phyloP scores from a whole-genome alignment of 1,140 invertebrate species.

The Eueides isabella region DNA sequence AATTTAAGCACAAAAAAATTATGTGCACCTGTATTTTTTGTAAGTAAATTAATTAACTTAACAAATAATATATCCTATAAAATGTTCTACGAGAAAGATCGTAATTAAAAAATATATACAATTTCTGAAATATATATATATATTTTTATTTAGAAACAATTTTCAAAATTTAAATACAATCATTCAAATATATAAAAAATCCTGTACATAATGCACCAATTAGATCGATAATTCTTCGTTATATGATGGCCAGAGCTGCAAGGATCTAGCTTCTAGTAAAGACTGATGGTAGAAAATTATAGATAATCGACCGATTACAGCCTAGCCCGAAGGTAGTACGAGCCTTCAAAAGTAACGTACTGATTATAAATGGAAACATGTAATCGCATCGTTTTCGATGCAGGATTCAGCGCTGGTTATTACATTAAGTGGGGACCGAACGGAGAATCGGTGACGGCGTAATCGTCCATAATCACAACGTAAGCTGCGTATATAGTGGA shows the following conservation, averaged over 20 bases:
- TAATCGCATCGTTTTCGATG: conserved; percentile 79
- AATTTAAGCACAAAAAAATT: conserved; percentile 36
- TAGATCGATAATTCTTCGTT: conserved; percentile 71
- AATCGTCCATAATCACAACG: conserved; percentile 73
- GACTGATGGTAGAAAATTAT: conserved; percentile 80
- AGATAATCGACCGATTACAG: conserved; percentile 78
- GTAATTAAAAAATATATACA: no score
- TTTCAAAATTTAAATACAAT: no score
- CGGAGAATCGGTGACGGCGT: conserved; percentile 67
- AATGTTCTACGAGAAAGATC: no score
- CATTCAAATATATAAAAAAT: conserved; percentile 33
- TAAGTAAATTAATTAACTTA: conserved; percentile 7
- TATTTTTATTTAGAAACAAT: no score
- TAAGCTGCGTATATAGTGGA: conserved; percentile 41
- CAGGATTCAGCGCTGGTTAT: conserved; percentile 73
- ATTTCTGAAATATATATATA: no score
- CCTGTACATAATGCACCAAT: conserved; percentile 71
- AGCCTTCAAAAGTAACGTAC: conserved; percentile 63
- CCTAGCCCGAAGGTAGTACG: conserved; percentile 64
- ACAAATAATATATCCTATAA: no score
- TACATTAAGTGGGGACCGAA: conserved; percentile 79
- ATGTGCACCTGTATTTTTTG: conserved; percentile 44
- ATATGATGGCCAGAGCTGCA: conserved; percentile 58
- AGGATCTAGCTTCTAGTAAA: conserved; percentile 70
- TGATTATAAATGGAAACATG: conserved; percentile 77